These are phyloP conservation scores for Aplysina aerophoba DNA, from an alignment of 37 sponge, comb jelly and placozoan species.

Conservation along the genomic window DNA sequence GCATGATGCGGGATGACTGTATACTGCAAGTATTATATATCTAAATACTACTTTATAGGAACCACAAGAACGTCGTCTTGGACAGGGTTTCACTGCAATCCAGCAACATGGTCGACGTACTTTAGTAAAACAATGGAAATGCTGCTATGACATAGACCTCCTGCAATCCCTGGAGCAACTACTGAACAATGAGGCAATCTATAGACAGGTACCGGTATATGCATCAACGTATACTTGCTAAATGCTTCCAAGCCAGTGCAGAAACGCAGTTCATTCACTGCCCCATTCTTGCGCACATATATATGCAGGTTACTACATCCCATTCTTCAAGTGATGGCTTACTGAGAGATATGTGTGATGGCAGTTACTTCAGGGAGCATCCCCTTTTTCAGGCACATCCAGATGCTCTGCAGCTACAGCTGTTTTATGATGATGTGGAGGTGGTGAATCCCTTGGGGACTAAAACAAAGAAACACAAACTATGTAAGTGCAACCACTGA, in stretches of 20 bases:
- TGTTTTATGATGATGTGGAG: slow-evolving; percentile 73
- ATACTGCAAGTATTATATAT: background rate
- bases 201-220: background rate
- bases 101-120: no score
- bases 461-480: slow-evolving; percentile 60
- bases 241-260: no score
- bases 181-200: slow-evolving; percentile 2
- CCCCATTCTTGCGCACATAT: background rate
- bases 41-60: no score
- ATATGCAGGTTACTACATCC: background rate
- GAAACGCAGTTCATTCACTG: background rate
- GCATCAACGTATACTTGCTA: background rate
- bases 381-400: slow-evolving; percentile 33
- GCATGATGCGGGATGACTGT: background rate
- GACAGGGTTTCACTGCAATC: background rate
- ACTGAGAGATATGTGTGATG: slow-evolving; percentile 66
- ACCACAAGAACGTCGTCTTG: slow-evolving; percentile 18
- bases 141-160: background rate
- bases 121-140: background rate
- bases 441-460: slow-evolving; percentile 66
- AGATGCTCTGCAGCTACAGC: slow-evolving; percentile 49
- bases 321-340: background rate
- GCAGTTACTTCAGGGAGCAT: slow-evolving; percentile 28
- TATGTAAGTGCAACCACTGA: slow-evolving; percentile 47
- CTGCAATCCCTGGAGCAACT: slow-evolving; percentile 11